phyloP scores from a whole-genome alignment of 2,888 invertebrate genomes.

The Abrostola tripartita region DNA sequence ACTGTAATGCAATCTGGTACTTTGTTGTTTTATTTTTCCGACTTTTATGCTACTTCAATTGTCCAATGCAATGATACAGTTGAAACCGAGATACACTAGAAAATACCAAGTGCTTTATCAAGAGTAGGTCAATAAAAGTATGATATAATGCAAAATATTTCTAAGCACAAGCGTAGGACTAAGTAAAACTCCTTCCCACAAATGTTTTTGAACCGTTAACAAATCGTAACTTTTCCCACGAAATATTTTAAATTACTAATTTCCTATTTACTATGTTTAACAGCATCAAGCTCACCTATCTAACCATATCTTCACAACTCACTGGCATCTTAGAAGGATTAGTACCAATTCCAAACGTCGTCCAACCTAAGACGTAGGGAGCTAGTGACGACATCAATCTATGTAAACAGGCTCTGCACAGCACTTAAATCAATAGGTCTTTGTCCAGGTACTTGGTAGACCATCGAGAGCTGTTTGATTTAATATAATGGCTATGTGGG shows the following conservation, averaged over 20 bases:
- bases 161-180: too few species aligned
- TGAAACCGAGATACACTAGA: too few species aligned
- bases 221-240: too few species aligned
- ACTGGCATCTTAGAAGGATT: slow-evolving; percentile 38
- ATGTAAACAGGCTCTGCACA: slow-evolving; percentile 67
- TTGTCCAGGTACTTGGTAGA: slow-evolving; percentile 77
- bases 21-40: too few species aligned
- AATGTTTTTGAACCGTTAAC: too few species aligned
- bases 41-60: too few species aligned
- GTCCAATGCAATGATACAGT: too few species aligned
- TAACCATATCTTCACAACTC: slow-evolving; percentile 8
- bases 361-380: slow-evolving; percentile 42
- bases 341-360: slow-evolving; percentile 17
- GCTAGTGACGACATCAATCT: slow-evolving; percentile 64
- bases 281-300: background rate
- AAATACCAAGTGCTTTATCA: too few species aligned
- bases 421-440: slow-evolving; percentile 83
- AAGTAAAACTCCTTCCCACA: too few species aligned
- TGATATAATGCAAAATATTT: too few species aligned
- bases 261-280: background rate
- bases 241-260: background rate
- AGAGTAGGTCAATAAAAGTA: too few species aligned
- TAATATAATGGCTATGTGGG: slow-evolving; percentile 83
- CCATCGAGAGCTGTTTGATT: slow-evolving; percentile 78
- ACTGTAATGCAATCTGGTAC: too few species aligned